A percentile compares a stretch with the other conserved stretches of the same genome.
Evolutionary conservation across 2,888 invertebrate genomes (phyloP).

Genomic region (Oscheius onirici): DNA sequence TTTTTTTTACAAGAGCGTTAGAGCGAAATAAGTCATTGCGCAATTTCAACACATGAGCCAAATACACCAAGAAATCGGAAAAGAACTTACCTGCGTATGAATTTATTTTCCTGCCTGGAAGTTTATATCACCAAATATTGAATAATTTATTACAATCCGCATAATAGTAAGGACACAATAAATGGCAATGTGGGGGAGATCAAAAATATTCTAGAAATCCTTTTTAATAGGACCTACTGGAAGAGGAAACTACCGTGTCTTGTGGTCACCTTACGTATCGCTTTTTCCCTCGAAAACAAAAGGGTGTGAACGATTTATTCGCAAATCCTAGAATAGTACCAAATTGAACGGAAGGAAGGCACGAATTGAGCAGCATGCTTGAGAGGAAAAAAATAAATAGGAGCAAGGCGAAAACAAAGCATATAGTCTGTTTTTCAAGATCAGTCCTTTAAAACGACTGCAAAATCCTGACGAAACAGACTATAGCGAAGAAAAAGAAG

Average conservation of each 20-base stretch:
- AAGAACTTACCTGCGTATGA: too few species aligned
- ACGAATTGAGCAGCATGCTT: constrained; percentile 16
- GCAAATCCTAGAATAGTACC: constrained; percentile 1
- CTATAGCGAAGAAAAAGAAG: background rate
- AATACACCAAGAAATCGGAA: too few species aligned
- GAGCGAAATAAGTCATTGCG: too few species aligned
- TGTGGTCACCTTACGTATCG: background rate
- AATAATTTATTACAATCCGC: constrained; percentile 25
- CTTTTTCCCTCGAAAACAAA: constrained; percentile 8
- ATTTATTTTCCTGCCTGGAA: too few species aligned
- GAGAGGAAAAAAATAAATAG: background rate
- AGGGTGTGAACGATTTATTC: constrained; percentile 21
- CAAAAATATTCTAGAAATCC: background rate
- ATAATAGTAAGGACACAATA: background rate
- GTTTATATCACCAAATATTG: background rate
- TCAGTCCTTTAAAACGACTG: too few species aligned
- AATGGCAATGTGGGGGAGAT: background rate
- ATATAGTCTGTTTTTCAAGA: too few species aligned
- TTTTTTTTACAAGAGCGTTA: too few species aligned
- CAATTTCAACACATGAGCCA: too few species aligned
- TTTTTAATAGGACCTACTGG: too few species aligned
- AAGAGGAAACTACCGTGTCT: background rate
- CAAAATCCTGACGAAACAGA: background rate
- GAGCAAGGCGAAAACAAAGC: background rate
- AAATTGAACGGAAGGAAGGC: constrained; percentile 14